These are phyloP conservation scores for Tringa solitaria DNA, from an alignment of 2,113 vertebrate species.

Conservation along the genomic window DNA sequence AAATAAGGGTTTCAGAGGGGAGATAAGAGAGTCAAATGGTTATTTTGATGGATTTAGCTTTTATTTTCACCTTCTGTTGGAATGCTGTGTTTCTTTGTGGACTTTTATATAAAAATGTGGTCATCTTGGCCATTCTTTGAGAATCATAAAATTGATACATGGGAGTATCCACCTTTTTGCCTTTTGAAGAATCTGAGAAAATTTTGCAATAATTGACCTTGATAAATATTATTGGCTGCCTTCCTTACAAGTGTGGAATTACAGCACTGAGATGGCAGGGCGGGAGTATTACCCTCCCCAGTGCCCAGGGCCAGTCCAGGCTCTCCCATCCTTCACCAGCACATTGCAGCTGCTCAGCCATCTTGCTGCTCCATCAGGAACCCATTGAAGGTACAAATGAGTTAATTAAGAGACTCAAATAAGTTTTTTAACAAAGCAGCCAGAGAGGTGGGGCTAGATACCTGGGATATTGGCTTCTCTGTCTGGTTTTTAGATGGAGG, in stretches of 20 bases:
- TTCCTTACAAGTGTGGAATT: neutral
- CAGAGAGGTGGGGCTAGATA: neutral
- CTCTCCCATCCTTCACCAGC: neutral
- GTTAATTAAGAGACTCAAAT: neutral
- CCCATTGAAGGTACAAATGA: neutral
- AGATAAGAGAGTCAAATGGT: neutral
- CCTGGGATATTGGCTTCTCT: neutral
- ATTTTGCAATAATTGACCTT: neutral
- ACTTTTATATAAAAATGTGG: neutral
- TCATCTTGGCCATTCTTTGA: neutral
- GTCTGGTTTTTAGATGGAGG: neutral
- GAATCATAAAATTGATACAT: accelerated
- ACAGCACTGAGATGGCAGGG: neutral
- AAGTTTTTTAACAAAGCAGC: neutral
- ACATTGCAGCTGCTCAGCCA: neutral
- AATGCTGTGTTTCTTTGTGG: accelerated
- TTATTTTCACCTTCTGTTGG: neutral
- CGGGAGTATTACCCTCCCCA: neutral
- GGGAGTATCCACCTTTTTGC: neutral
- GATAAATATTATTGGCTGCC: neutral
- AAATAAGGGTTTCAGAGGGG: neutral
- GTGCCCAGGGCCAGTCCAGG: neutral
- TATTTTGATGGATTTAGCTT: neutral
- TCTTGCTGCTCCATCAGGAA: neutral
- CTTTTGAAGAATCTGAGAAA: neutral